These are phyloP conservation scores for Pteruthius melanotis DNA, from an alignment of 2,113 vertebrate genomes.

Conservation along the genomic window DNA sequence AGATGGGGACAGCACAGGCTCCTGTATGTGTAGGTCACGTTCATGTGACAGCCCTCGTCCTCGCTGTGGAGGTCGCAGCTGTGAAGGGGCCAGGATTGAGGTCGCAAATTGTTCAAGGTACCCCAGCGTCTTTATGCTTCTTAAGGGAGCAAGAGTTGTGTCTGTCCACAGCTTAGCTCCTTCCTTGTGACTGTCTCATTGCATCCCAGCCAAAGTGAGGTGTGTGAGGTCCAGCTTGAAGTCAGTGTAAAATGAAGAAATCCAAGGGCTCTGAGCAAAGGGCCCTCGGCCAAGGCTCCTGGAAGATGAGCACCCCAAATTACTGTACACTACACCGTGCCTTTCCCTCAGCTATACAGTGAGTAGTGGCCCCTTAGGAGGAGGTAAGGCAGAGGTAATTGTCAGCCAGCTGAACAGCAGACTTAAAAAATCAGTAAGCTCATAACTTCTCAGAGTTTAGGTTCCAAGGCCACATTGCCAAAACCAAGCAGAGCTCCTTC, in stretches of 20 bases:
- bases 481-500: not conserved
- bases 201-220: not conserved
- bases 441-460: not conserved
- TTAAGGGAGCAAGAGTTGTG: not conserved
- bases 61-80: conserved; percentile 86
- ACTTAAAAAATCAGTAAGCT: not conserved
- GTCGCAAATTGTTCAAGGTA: conserved; percentile 97
- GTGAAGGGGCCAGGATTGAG: conserved; percentile 88
- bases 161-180: not conserved
- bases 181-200: not conserved
- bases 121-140: not conserved
- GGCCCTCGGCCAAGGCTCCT: not conserved
- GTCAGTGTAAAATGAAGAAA: not conserved
- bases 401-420: not conserved
- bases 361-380: not conserved
- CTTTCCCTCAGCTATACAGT: not conserved
- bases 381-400: not conserved
- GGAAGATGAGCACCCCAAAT: not conserved
- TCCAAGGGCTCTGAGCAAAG: not conserved
- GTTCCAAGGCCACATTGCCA: not conserved
- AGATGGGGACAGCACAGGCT: conserved; percentile 86
- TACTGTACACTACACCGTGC: not conserved
- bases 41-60: conserved; percentile 87
- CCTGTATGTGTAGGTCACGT: conserved; percentile 89
- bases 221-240: not conserved